Base-by-base conservation (phyloP, 2,113 vertebrate genomes). In the Cololabis saira region DNA sequence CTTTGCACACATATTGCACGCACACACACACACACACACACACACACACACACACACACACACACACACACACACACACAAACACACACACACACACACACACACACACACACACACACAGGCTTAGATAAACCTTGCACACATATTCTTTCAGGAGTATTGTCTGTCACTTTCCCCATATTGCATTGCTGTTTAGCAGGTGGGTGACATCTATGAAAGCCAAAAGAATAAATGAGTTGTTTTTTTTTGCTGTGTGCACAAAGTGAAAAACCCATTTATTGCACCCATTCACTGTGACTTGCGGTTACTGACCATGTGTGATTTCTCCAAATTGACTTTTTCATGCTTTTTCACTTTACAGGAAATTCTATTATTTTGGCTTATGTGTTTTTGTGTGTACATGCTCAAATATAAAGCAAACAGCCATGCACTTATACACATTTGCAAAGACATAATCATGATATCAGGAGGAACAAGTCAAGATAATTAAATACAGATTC, bases 271-370 rank as follows among this genome's bases (percentile, higher is more conserved):
- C 33, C 74, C 73, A 56, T 71, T 75, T 62, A 42, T 33, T 14
- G 47, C 19, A 11, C 2, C 61, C 13, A 11, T 27, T 69, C 70
- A 43, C 52, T 21, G 52, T 47, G 60, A 62, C 71, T 54, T 61
- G 54, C 33, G 19, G n/a, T 75, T 40, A 18, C 58, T 70, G 53
- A 16, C 8, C 60, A 17, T 58, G 59, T 54, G 60, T 27, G 51
- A 59, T 71, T 59, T 55, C 71, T 85, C 67, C 67, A 44, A 49
- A 11, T 81, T 59, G 45, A 67, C 65, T 47, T 18, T 59, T 77
- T 71, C 37, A 71, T 37, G 57, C 52, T 3, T 1, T 24, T 50
- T 47, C 43, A 37, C 54, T 67, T 37, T 53, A 21, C 5, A 0
- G 11, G 44, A 33, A 44, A 60, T 51, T 55, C 33, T 14, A n/a